These are phyloP conservation scores for Uropsilus gracilis DNA, from an alignment of 2,113 vertebrate genomes.

Conservation along the genomic window DNA sequence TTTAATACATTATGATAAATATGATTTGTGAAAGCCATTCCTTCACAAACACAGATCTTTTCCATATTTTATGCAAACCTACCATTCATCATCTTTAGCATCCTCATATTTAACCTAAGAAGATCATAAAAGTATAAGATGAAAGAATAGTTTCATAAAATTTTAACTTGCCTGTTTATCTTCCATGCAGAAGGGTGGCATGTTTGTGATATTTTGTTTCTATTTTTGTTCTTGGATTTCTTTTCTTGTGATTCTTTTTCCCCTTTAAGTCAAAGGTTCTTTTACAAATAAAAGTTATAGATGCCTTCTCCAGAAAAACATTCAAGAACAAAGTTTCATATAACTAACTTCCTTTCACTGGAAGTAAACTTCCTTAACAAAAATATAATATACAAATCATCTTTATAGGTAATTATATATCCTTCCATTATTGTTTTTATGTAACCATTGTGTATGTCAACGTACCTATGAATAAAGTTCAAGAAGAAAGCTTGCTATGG, in stretches of 20 bases:
- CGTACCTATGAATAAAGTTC: not conserved
- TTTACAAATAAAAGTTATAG: not conserved
- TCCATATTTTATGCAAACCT: constrained; percentile 47
- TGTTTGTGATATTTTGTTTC: not conserved
- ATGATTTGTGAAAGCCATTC: not conserved
- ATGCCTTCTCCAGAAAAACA: not conserved
- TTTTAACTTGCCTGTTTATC: not conserved
- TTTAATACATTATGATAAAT: constrained; percentile 41
- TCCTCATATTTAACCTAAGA: constrained; percentile 16
- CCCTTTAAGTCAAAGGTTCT: not conserved
- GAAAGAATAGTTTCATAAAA: not conserved
- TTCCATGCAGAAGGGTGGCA: not conserved
- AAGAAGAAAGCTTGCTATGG: not conserved
- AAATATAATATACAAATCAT: not conserved
- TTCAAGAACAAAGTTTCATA: not conserved
- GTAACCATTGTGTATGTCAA: not conserved
- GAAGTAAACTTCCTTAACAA: not conserved
- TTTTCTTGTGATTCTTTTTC: too few relatives aligned
- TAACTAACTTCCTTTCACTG: not conserved
- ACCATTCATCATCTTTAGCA: not conserved
- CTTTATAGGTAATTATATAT: not conserved
- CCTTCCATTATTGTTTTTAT: not conserved
- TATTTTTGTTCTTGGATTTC: not conserved
- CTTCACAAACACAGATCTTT: constrained; percentile 37
- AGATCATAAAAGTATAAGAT: not conserved